A percentile compares a stretch with the other conserved stretches of the same genome.
phyloP scores from a whole-genome alignment of 1,140 invertebrate species.

The Tetramorium simillimum region DNA sequence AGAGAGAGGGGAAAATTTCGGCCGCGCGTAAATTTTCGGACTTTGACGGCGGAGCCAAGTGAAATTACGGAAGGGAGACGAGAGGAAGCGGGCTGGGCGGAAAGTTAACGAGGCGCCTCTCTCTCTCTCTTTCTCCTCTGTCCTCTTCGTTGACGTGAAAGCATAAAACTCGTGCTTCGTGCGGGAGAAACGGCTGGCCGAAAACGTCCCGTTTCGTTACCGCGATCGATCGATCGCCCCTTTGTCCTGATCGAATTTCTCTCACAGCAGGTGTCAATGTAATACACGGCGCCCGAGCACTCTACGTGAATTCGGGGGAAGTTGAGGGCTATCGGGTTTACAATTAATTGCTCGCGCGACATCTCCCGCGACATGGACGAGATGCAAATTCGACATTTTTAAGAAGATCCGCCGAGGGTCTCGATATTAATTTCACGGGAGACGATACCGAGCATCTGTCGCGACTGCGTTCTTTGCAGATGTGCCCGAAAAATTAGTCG shows the following conservation, averaged over 20 bases:
- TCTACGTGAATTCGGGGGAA: background rate
- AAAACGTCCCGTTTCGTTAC: background rate
- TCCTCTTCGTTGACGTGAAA: background rate
- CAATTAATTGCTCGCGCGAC: background rate
- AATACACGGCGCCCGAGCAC: background rate
- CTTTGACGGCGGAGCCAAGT: background rate
- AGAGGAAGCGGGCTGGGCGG: background rate
- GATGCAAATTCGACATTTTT: background rate
- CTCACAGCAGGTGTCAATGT: background rate
- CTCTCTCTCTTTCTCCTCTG: background rate
- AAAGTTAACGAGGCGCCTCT: constrained; percentile 28
- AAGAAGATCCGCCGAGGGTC: background rate
- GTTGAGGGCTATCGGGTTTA: background rate
- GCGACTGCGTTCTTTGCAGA: background rate
- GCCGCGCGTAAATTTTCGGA: constrained; percentile 45
- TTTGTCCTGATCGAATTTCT: constrained; percentile 1
- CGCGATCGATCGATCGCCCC: background rate
- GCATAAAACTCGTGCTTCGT: background rate
- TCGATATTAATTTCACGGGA: background rate
- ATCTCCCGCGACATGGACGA: background rate
- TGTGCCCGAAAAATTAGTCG: background rate
- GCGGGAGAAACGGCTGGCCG: background rate
- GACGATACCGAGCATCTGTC: background rate
- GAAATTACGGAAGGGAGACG: background rate
- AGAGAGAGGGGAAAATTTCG: constrained; percentile 22